These are phyloP conservation scores for Penelope pileata DNA, from an alignment of 2,113 vertebrate species.

Conservation along the genomic window DNA sequence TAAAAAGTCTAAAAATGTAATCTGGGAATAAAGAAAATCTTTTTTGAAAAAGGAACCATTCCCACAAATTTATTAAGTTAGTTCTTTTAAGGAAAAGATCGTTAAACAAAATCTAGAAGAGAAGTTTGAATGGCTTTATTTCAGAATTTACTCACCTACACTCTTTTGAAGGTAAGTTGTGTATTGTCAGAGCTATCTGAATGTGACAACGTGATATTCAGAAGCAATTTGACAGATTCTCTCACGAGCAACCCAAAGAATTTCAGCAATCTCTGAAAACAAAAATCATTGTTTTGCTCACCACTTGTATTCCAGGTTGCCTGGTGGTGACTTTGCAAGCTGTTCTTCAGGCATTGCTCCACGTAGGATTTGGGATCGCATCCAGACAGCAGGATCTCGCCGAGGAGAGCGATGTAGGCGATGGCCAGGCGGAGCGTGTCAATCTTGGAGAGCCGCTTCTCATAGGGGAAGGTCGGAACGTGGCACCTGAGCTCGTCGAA, in stretches of 20 bases:
- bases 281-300: conserved; percentile 27
- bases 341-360: conserved; percentile 80
- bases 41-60: neutral
- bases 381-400: conserved; percentile 82
- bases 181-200: accelerated
- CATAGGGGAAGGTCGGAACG: conserved; percentile 83
- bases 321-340: conserved; percentile 69
- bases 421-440: conserved; percentile 81
- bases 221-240: accelerated
- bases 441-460: conserved; percentile 85
- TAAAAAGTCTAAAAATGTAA: neutral
- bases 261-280: accelerated
- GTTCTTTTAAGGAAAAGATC: neutral
- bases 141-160: neutral
- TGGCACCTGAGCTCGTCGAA: conserved; percentile 80
- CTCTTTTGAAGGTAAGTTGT: neutral
- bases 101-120: neutral
- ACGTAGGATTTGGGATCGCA: conserved; percentile 79
- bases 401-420: conserved; percentile 82
- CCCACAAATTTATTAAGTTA: neutral
- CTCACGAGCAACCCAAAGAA: neutral
- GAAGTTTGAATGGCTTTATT: neutral
- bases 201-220: accelerated
- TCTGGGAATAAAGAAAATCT: neutral
- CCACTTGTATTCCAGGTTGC: conserved; percentile 84